A percentile compares a stretch with the other conserved stretches of the same genome.
These are phyloP conservation scores for Zaprionus lachaisei DNA, from an alignment of 1,140 invertebrate species.

Conservation along the genomic window DNA sequence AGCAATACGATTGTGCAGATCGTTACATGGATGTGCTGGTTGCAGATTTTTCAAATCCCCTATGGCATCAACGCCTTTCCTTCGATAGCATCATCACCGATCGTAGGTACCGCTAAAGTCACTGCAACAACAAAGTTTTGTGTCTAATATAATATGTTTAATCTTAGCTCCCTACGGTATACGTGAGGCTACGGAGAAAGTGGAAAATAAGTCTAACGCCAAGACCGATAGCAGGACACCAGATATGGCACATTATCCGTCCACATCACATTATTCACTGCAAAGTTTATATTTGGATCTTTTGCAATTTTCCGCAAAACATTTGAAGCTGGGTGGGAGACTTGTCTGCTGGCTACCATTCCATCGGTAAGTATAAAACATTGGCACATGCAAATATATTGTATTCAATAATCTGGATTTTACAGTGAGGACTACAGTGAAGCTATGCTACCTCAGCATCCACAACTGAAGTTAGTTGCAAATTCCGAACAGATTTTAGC, in stretches of 20 bases:
- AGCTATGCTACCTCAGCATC: conserved; percentile 91
- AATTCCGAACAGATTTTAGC: conserved; percentile 95
- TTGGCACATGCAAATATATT: not conserved
- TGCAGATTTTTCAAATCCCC: conserved; percentile 93
- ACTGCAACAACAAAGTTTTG: not conserved
- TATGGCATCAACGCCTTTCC: conserved; percentile 89
- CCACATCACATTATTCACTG: conserved; percentile 94
- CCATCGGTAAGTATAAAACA: conserved; percentile 87
- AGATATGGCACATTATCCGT: conserved; percentile 86
- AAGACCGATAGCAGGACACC: conserved; percentile 80
- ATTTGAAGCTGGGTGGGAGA: conserved; percentile 90
- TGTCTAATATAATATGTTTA: conserved; percentile 74
- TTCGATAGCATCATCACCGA: conserved; percentile 97
- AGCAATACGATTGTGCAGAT: conserved; percentile 91
- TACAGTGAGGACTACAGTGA: conserved; percentile 90
- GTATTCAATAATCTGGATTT: not conserved
- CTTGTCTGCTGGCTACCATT: conserved; percentile 97
- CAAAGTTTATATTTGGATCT: conserved; percentile 93
- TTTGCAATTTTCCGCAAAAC: conserved; percentile 91
- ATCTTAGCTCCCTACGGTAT: conserved; percentile 97
- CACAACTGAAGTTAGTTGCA: conserved; percentile 90
- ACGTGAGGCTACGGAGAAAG: conserved; percentile 95
- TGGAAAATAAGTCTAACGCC: conserved; percentile 87
- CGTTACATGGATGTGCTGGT: conserved; percentile 95
- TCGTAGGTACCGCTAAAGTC: conserved; percentile 88